Percentiles rank a stretch among this genome's conserved stretches.
phyloP scores from a whole-genome alignment of 2,113 vertebrate genomes.

The Tychaedon coryphoeus region DNA sequence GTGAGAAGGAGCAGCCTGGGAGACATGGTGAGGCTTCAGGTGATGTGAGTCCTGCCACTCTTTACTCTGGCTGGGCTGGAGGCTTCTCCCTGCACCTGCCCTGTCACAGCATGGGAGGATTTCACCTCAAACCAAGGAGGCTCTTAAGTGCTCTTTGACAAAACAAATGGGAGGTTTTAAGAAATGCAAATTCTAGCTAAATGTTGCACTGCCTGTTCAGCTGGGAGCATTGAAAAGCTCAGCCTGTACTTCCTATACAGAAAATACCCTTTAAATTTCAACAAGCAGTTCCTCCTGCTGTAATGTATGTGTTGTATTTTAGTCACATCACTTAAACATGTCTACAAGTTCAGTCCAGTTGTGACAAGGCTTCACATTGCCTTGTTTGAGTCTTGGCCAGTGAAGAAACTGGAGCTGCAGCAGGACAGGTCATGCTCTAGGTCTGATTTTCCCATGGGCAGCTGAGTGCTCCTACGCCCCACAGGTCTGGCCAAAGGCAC shows the following conservation, averaged over 20 bases:
- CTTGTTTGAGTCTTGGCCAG: not conserved
- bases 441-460: not conserved
- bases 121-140: not conserved
- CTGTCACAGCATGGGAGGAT: not conserved
- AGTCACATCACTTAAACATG: not conserved
- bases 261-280: not conserved
- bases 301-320: not conserved
- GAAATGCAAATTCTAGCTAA: not conserved
- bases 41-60: not conserved
- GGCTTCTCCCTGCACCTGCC: conserved; percentile 19
- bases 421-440: not conserved
- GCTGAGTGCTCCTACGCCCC: not conserved
- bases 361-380: not conserved
- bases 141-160: not conserved
- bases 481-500: not conserved
- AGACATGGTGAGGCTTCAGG: not conserved
- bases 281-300: not conserved
- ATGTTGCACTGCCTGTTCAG: not conserved
- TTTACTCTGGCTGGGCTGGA: not conserved
- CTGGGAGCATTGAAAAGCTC: not conserved
- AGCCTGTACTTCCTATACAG: not conserved
- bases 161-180: not conserved
- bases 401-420: not conserved
- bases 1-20: not conserved
- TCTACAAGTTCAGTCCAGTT: not conserved